Percentiles rank a stretch among this genome's conserved stretches.
phyloP scores from a whole-genome alignment of 2,797 vertebrate genomes.

The Takifugu rubripes region DNA sequence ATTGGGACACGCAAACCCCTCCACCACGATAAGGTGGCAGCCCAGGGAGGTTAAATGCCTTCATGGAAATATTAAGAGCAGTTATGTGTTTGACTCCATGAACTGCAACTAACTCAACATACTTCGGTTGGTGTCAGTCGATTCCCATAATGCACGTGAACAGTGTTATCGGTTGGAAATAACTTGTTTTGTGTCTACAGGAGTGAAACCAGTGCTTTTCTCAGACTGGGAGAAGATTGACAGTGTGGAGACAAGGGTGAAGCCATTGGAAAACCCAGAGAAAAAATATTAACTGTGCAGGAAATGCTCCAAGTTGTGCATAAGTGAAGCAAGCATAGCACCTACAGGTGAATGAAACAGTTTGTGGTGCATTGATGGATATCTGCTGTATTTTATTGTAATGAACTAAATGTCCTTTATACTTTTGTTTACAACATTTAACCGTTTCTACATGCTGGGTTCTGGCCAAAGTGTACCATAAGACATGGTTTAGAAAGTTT shows the following conservation, averaged over 20 bases:
- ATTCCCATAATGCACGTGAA: conserved; percentile 86
- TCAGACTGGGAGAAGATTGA: conserved; percentile 93
- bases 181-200: conserved; percentile 55
- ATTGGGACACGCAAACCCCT: no score
- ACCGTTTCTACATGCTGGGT: no score
- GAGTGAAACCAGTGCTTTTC: conserved; percentile 83
- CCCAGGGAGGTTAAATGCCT: no score
- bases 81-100: background rate
- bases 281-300: conserved; percentile 85
- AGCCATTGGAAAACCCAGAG: conserved; percentile 82
- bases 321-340: conserved; percentile 37
- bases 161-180: conserved; percentile 50
- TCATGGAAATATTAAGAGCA: background rate
- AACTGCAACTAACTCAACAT: conserved; percentile 5
- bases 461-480: no score
- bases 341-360: background rate
- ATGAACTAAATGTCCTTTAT: no score
- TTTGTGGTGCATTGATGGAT: background rate
- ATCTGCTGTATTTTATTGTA: no score
- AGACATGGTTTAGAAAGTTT: no score
- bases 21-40: no score
- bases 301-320: conserved; percentile 84
- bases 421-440: no score
- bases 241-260: conserved; percentile 78
- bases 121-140: conserved; percentile 85